Conservation (phyloP, 2,797 vertebrate species). For the Epinephelus coioides region DNA sequence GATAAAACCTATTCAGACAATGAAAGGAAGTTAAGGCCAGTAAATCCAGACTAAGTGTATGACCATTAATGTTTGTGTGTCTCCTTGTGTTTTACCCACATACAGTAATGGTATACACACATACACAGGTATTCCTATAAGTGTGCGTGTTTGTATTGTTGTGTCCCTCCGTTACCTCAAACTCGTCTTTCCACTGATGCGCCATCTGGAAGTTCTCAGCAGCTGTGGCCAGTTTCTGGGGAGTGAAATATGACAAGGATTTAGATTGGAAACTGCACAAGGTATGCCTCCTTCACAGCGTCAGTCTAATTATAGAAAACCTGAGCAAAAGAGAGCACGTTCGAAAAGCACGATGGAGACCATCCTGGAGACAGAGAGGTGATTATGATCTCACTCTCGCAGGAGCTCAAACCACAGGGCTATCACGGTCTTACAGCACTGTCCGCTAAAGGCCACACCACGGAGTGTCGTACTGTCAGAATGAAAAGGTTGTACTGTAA, state of each 20-base stretch:
- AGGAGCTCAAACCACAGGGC: conserved; percentile 50
- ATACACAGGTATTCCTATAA: not conserved
- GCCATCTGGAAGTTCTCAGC: conserved; percentile 94
- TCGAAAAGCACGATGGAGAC: conserved; percentile 33
- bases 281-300: conserved; percentile 24
- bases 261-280: conserved; percentile 45
- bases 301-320: conserved; percentile 58
- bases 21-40: conserved; percentile 16
- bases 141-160: not conserved
- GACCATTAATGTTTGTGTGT: not conserved
- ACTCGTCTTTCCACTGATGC: conserved; percentile 94
- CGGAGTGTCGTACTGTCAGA: conserved; percentile 47
- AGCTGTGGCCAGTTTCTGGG: conserved; percentile 93
- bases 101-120: not conserved
- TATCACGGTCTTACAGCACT: conserved; percentile 46
- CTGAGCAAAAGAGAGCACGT: conserved; percentile 30
- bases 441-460: conserved; percentile 57
- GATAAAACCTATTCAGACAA: conserved; percentile 48
- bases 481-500: conserved; percentile 63
- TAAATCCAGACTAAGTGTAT: conserved; percentile 3
- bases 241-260: conserved; percentile 65
- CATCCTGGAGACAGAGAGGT: conserved; percentile 30
- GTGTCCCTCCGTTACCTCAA: conserved; percentile 86
- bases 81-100: not conserved
- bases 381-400: conserved; percentile 37